Conservation (phyloP, 2,797 vertebrate species). For the Sebastes itinus region DNA sequence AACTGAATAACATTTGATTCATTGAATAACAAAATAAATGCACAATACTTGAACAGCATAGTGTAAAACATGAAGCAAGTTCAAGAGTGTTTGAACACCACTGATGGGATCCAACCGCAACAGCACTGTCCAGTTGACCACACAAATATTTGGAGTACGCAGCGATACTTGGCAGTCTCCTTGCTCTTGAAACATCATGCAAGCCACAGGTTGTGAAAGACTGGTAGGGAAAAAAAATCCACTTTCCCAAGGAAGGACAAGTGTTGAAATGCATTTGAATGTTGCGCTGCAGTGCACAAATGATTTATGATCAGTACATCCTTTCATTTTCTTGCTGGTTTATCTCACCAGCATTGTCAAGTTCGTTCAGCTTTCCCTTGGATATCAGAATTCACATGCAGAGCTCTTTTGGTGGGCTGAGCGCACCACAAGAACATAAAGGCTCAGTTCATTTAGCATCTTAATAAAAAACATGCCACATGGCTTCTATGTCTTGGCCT, state of each 20-base stretch:
- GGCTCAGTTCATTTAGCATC: conserved; percentile 71
- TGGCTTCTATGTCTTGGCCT: conserved; percentile 68
- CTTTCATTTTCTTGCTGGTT: conserved; percentile 55
- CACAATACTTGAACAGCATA: conserved; percentile 40
- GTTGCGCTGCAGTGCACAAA: conserved; percentile 51
- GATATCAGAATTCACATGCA: conserved; percentile 56
- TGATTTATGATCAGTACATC: conserved; percentile 68
- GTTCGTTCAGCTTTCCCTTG: conserved; percentile 43
- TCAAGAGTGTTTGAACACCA: conserved; percentile 73
- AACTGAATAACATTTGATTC: conserved; percentile 18
- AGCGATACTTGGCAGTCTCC: conserved; percentile 76
- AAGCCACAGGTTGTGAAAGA: conserved; percentile 80
- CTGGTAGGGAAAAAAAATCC: conserved; percentile 45
- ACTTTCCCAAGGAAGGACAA: conserved; percentile 73
- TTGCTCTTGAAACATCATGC: conserved; percentile 70
- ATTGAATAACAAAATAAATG: conserved; percentile 39
- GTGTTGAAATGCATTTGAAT: conserved; percentile 75
- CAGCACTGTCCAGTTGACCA: conserved; percentile 78
- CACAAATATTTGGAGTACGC: conserved; percentile 82
- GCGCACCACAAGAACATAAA: conserved; percentile 64
- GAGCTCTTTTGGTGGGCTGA: conserved; percentile 70
- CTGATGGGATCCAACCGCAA: conserved; percentile 72
- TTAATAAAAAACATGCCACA: conserved; percentile 76
- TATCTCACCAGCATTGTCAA: conserved; percentile 52
- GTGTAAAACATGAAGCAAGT: conserved; percentile 63